Base-by-base conservation (phyloP, 1,140 invertebrate genomes). In the Ceratina calcarata region DNA sequence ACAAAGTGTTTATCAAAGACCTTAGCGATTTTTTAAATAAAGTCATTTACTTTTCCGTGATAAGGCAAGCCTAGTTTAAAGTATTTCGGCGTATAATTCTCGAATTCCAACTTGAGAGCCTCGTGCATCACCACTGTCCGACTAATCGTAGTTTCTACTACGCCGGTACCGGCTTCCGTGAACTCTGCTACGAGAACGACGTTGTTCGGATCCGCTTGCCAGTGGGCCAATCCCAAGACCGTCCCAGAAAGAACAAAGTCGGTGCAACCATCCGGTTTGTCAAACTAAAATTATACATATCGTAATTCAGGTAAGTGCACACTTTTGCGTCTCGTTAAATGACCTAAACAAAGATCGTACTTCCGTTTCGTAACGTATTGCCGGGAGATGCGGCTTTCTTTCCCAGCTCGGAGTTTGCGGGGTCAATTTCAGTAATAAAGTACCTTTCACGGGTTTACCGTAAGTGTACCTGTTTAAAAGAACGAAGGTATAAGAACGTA, bases 391-490 rank as follows among this genome's bases (percentile, higher is more conserved):
- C 8, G 90, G 86, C n/a, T 90, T 92, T n/a, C 91, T 84, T 65
- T 88, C 86, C 91, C 92, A 93, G 27, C 87, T 90, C 0, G 92
- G 91, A 13, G 88, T 92, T 57, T 90, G 89, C 0, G 92, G 90
- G 0, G 89, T 91, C 10, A 93, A 89, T 88, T 93, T 94, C 37
- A 94, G 64, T 7, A 92, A 79, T n/a, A 93, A 87, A 51, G 88
- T 90, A 6, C 96, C 96, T 75, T 95, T 94, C 7, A 96, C 96
- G 2, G 95, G 95, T 87, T 96, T 95, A 8, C 95, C 95, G 90
- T 96, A 96, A 6, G 95, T 96, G 81, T 96, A 96, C 73, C 96
- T 96, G 78, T 45, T 45, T 10, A 6, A 45, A 45, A 10, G 0
- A 1, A 45, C 10, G 37, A 45, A 45, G 10, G 8, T 45, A 45